These are phyloP conservation scores for Reticulitermes speratus DNA, from an alignment of 1,140 invertebrate genomes.

Conservation along the genomic window DNA sequence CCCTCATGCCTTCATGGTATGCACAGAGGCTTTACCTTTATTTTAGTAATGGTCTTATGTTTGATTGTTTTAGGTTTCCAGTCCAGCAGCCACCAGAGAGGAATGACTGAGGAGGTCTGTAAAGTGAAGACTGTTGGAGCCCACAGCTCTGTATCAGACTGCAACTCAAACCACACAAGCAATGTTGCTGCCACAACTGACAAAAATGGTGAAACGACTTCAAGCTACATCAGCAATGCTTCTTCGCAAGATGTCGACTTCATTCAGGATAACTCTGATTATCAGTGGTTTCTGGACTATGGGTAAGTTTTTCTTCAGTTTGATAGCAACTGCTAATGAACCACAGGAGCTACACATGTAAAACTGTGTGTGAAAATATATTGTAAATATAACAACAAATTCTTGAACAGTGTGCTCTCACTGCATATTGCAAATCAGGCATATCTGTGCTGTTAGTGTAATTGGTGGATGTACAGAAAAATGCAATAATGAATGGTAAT, in stretches of 20 bases:
- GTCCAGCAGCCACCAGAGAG: not conserved
- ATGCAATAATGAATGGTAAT: too few relatives aligned
- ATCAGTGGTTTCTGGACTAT: slow-evolving; percentile 86
- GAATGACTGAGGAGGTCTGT: slow-evolving; percentile 22
- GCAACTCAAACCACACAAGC: slow-evolving; percentile 26
- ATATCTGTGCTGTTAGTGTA: too few relatives aligned
- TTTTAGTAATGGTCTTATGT: too few relatives aligned
- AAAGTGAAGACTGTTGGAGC: not conserved
- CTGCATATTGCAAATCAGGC: too few relatives aligned
- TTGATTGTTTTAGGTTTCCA: slow-evolving; percentile 12
- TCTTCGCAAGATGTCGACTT: slow-evolving; percentile 58
- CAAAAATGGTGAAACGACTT: not conserved
- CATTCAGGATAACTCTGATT: slow-evolving; percentile 84
- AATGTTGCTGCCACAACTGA: not conserved
- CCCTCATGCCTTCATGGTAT: too few relatives aligned
- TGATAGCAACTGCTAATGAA: too few relatives aligned
- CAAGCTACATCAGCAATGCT: slow-evolving; percentile 22
- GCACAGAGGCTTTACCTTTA: too few relatives aligned
- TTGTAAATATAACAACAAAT: too few relatives aligned
- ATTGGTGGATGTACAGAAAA: too few relatives aligned
- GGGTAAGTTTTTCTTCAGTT: slow-evolving; percentile 56
- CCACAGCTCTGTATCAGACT: slow-evolving; percentile 20
- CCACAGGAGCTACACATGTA: too few relatives aligned
- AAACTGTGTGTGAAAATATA: too few relatives aligned
- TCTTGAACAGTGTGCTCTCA: too few relatives aligned